Evolutionary conservation across 2,888 invertebrate species (phyloP).

Genomic region (Lithophane socia): DNA sequence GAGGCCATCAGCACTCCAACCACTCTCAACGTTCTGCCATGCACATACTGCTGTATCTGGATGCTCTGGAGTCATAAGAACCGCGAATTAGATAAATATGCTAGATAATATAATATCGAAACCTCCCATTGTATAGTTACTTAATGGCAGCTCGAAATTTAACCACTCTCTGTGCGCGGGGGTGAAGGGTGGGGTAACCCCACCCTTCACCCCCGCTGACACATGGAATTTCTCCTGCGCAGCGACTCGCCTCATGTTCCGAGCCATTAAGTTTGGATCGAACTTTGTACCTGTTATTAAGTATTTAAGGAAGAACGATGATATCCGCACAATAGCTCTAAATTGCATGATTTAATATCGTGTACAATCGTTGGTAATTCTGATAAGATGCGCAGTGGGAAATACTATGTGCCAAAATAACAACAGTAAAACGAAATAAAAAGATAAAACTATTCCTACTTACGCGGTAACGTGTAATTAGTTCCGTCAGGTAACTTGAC

Average conservation of each 20-base stretch:
- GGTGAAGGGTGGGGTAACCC: too few relatives aligned
- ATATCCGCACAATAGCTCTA: neutral
- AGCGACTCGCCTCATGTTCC: too few relatives aligned
- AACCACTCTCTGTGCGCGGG: too few relatives aligned
- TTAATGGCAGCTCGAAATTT: too few relatives aligned
- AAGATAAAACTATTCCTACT: conserved; percentile 61
- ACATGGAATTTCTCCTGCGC: too few relatives aligned
- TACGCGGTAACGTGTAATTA: conserved; percentile 79
- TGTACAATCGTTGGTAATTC: neutral
- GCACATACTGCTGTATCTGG: conserved; percentile 87
- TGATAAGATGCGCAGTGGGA: neutral
- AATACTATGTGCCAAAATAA: neutral
- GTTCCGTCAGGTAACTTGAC: conserved; percentile 85
- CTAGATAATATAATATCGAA: too few relatives aligned
- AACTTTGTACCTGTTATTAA: neutral
- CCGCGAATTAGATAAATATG: neutral
- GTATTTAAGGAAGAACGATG: neutral
- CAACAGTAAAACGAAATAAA: neutral
- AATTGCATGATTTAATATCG: neutral
- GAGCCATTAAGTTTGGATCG: too few relatives aligned
- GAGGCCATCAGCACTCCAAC: conserved; percentile 91
- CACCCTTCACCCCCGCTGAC: too few relatives aligned
- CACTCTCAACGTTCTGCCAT: conserved; percentile 75
- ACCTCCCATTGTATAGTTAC: too few relatives aligned
- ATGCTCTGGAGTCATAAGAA: conserved; percentile 80